Conservation (phyloP, 2,888 invertebrate genomes). For the Drosophila tripunctata region DNA sequence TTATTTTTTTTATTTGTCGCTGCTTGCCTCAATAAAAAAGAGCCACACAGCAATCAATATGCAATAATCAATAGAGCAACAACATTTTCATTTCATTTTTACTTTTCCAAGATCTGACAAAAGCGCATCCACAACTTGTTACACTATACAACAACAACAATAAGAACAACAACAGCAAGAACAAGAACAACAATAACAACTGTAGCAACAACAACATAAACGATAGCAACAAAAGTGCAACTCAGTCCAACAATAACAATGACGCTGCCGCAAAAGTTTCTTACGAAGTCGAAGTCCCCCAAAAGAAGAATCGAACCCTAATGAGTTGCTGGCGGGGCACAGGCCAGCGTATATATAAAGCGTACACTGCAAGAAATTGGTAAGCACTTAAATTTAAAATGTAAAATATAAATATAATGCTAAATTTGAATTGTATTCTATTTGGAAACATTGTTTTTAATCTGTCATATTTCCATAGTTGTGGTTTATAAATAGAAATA, state of each 20-base stretch:
- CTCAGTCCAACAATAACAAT: slow-evolving; percentile 74
- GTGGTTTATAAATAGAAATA: neutral
- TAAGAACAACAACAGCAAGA: slow-evolving; percentile 22
- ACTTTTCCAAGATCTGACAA: slow-evolving; percentile 63
- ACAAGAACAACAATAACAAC: slow-evolving; percentile 24
- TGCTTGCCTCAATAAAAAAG: slow-evolving; percentile 74
- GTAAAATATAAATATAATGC: too few relatives aligned
- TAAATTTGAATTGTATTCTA: too few relatives aligned
- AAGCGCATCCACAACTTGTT: slow-evolving; percentile 79
- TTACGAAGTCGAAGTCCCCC: slow-evolving; percentile 57
- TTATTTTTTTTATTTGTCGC: slow-evolving; percentile 65
- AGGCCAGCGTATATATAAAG: slow-evolving; percentile 31
- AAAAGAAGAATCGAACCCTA: slow-evolving; percentile 80
- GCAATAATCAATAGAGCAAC: slow-evolving; percentile 79
- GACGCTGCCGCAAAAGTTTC: slow-evolving; percentile 75
- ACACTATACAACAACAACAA: slow-evolving; percentile 30
- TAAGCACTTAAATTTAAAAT: neutral
- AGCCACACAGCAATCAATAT: slow-evolving; percentile 74
- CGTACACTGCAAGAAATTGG: slow-evolving; percentile 36
- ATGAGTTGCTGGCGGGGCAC: slow-evolving; percentile 69
- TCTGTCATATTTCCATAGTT: neutral
- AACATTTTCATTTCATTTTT: slow-evolving; percentile 70
- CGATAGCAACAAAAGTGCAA: slow-evolving; percentile 52
- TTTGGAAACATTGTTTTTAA: neutral
- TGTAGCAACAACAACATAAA: slow-evolving; percentile 20